A percentile compares a stretch with the other conserved stretches of the same genome.
Conservation (phyloP, 2,113 vertebrate species). For the Myodes glareolus region DNA sequence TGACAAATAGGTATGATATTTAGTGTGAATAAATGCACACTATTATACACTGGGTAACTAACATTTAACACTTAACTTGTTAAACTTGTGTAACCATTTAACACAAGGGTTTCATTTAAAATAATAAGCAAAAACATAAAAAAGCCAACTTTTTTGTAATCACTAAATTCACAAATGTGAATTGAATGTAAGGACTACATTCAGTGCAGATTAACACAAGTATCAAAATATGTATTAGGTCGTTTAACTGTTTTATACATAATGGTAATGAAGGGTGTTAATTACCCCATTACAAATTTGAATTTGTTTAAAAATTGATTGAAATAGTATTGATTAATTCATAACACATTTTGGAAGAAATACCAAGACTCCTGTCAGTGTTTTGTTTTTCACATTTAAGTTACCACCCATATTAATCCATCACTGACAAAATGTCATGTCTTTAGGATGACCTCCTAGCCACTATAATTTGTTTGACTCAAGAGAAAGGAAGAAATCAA, state of each 20-base stretch:
- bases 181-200: neutral
- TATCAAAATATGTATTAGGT: neutral
- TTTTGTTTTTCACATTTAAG: neutral
- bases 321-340: neutral
- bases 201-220: neutral
- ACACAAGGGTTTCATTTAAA: neutral
- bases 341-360: neutral
- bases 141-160: neutral
- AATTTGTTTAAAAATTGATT: neutral
- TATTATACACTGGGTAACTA: neutral
- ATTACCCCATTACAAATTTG: neutral
- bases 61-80: too few species aligned
- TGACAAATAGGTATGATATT: neutral
- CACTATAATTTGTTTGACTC: neutral
- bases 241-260: neutral
- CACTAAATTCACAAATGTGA: neutral
- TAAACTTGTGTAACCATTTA: too few species aligned
- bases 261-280: neutral
- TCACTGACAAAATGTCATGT: neutral
- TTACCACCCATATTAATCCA: accelerated
- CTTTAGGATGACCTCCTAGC: neutral
- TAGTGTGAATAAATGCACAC: neutral
- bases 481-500: neutral
- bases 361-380: neutral
- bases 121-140: neutral